Conservation (phyloP, 2,113 vertebrate genomes). For the Psophia crepitans region DNA sequence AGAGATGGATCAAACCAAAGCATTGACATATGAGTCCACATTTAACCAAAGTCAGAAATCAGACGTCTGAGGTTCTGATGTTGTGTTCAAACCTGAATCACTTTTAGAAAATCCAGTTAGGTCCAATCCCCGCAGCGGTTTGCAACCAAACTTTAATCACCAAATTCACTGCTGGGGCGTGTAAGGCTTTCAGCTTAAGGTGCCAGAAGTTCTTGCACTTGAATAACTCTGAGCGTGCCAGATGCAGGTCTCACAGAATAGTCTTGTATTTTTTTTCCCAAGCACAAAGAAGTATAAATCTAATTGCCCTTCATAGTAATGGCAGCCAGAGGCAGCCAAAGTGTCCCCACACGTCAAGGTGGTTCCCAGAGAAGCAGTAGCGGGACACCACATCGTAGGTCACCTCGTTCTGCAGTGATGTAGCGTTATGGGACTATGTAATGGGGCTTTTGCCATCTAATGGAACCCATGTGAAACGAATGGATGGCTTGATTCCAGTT, state of each 20-base stretch:
- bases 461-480: not conserved
- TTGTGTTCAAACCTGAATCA: not conserved
- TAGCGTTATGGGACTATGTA: not conserved
- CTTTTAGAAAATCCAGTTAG: not conserved
- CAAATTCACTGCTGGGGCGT: not conserved
- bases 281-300: not conserved
- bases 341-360: not conserved
- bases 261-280: not conserved
- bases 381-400: not conserved
- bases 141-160: not conserved
- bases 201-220: not conserved
- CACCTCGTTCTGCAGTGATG: not conserved
- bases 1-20: not conserved
- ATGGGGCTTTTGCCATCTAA: not conserved
- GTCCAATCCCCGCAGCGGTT: not conserved
- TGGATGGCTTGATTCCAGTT: conserved; percentile 23
- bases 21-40: not conserved
- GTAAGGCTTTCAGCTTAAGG: not conserved
- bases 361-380: not conserved
- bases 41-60: not conserved
- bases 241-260: not conserved
- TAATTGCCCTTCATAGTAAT: not conserved
- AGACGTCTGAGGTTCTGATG: not conserved
- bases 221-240: not conserved
- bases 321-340: not conserved